Percentiles rank a stretch among this genome's conserved stretches.
Conservation (phyloP, 2,797 vertebrate genomes). For the Pseudomugil gertrudae region DNA sequence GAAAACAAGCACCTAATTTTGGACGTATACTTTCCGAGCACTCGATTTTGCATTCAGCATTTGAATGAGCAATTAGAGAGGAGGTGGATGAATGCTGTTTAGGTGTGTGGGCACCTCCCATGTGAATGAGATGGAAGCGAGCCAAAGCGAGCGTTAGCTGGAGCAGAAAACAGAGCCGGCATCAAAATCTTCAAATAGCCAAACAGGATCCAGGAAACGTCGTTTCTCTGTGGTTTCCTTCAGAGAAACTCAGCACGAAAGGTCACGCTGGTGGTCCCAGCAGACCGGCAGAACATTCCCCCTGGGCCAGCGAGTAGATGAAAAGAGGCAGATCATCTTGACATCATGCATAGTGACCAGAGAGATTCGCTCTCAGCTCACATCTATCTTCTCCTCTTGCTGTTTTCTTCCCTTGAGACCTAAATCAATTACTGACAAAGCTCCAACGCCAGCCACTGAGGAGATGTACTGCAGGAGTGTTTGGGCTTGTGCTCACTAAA, state of each 20-base stretch:
- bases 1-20: conserved; percentile 10
- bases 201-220: conserved; percentile 11
- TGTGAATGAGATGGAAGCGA: conserved; percentile 40
- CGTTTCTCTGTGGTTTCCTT: conserved; percentile 15
- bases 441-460: conserved; percentile 21
- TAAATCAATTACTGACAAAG: conserved; percentile 57
- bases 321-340: conserved; percentile 24
- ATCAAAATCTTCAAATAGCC: conserved; percentile 9
- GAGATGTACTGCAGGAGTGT: conserved; percentile 14
- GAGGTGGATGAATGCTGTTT: conserved; percentile 37
- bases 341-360: conserved; percentile 37
- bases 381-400: conserved; percentile 19
- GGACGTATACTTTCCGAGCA: neutral
- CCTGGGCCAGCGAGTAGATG: conserved; percentile 3
- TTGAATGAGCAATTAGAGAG: conserved; percentile 2
- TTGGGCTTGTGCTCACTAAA: conserved; percentile 39
- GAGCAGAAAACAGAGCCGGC: conserved; percentile 24
- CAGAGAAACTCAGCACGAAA: conserved; percentile 3
- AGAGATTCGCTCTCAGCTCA: conserved; percentile 5
- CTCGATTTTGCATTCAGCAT: neutral
- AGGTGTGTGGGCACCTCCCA: conserved; percentile 57
- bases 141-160: conserved; percentile 51
- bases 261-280: conserved; percentile 18
- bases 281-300: neutral
- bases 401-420: conserved; percentile 41